Conservation (phyloP, 2,113 vertebrate genomes). For the Crotalus horridus region DNA sequence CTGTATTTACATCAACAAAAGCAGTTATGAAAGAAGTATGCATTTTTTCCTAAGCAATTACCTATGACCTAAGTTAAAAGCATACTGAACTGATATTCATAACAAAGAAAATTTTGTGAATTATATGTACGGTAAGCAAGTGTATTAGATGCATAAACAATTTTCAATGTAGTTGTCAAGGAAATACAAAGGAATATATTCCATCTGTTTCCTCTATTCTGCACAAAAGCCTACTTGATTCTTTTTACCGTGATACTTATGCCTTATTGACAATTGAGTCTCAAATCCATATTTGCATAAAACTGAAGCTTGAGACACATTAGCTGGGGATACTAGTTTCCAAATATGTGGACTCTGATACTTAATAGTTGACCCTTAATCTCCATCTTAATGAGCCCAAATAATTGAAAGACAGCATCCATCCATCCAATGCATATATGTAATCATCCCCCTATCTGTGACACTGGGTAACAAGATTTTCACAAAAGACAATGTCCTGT, state of each 20-base stretch:
- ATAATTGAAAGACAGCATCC: not conserved
- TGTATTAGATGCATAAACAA: not conserved
- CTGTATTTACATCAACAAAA: slow-evolving; percentile 42
- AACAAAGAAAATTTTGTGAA: slow-evolving; percentile 23
- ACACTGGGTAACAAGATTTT: not conserved
- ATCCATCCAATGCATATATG: not conserved
- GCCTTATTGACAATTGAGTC: not conserved
- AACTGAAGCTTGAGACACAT: not conserved
- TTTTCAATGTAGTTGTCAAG: not conserved
- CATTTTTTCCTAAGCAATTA: slow-evolving; percentile 10
- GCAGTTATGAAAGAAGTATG: slow-evolving; percentile 24
- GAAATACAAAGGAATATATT: not conserved
- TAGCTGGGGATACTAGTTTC: not conserved
- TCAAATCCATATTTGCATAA: not conserved
- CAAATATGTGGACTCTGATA: not conserved
- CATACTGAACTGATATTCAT: slow-evolving; percentile 25
- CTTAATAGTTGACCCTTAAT: not conserved
- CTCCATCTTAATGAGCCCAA: not conserved
- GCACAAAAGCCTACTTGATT: not conserved
- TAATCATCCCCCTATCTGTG: not conserved
- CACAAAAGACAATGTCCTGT: not conserved
- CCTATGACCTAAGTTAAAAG: slow-evolving; percentile 25
- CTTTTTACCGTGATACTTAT: not conserved
- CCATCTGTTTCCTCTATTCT: not conserved
- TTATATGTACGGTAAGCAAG: not conserved